These are phyloP conservation scores for Spisula solida DNA, from an alignment of 2,888 invertebrate species.

Conservation along the genomic window DNA sequence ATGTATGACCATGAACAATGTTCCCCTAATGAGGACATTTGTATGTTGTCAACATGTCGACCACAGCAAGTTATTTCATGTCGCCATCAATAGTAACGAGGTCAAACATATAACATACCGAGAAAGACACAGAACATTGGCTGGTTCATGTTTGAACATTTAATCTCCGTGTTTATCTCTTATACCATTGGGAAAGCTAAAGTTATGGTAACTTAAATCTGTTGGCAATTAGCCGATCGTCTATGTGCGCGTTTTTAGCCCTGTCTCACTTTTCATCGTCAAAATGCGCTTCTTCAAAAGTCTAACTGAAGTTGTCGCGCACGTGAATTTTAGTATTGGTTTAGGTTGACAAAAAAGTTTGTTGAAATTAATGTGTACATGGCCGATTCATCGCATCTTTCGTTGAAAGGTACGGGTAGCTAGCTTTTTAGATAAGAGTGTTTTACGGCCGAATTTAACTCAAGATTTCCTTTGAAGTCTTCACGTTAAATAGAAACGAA, in stretches of 20 bases:
- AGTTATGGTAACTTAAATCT: not conserved
- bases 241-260: not conserved
- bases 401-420: conserved; percentile 14
- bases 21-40: not conserved
- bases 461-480: conserved; percentile 33
- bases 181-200: conserved; percentile 20
- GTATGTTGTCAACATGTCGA: conserved; percentile 14
- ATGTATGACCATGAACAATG: not conserved
- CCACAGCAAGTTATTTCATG: not conserved
- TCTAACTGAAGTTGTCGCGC: not conserved
- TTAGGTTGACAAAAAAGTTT: not conserved
- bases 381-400: not conserved
- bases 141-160: conserved; percentile 31
- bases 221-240: not conserved
- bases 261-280: not conserved
- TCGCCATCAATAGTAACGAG: conserved; percentile 32
- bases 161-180: conserved; percentile 25
- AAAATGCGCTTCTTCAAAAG: not conserved
- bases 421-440: conserved; percentile 20
- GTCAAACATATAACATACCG: conserved; percentile 30
- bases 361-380: not conserved
- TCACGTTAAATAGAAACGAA: conserved; percentile 26
- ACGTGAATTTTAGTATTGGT: not conserved
- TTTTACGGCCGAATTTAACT: conserved; percentile 34
- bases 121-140: conserved; percentile 2